Conservation (phyloP, 64 coral and sea anemone genomes). For the Stichodactyla helianthus region DNA sequence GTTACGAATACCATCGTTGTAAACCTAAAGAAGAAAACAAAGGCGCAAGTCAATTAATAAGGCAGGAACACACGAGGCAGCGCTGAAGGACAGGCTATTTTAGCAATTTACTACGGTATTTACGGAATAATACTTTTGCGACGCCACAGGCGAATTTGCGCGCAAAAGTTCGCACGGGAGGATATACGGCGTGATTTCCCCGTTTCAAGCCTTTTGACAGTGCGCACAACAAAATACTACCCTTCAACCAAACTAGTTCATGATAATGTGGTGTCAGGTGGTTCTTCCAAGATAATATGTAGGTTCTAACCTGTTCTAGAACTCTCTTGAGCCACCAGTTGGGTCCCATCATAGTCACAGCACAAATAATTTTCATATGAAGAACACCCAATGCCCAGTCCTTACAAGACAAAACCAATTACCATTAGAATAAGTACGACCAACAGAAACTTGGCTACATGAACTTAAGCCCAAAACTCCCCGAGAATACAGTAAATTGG, state of each 20-base stretch:
- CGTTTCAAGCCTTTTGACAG: no score
- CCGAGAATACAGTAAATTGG: neutral
- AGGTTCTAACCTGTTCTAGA: constrained; percentile 75
- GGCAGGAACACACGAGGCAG: neutral
- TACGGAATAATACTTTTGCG: no score
- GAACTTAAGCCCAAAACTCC: neutral
- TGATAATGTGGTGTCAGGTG: no score
- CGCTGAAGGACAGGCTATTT: no score
- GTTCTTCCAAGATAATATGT: no score
- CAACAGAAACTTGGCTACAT: neutral
- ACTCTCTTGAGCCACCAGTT: constrained; percentile 97
- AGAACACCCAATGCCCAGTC: constrained; percentile 97
- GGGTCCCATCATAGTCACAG: constrained; percentile 98
- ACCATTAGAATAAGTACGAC: neutral
- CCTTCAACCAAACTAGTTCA: no score
- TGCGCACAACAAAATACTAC: no score
- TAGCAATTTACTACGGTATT: no score
- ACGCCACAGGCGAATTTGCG: no score
- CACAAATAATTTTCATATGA: constrained; percentile 99
- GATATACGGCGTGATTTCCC: no score
- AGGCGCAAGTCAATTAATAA: neutral
- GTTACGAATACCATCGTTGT: constrained; percentile 92
- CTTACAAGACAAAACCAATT: constrained; percentile 27
- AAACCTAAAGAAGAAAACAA: constrained; percentile 40
- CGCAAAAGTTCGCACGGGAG: no score